Base-by-base conservation (phyloP, 2,797 vertebrate genomes). In the Thalassophryne amazonica region DNA sequence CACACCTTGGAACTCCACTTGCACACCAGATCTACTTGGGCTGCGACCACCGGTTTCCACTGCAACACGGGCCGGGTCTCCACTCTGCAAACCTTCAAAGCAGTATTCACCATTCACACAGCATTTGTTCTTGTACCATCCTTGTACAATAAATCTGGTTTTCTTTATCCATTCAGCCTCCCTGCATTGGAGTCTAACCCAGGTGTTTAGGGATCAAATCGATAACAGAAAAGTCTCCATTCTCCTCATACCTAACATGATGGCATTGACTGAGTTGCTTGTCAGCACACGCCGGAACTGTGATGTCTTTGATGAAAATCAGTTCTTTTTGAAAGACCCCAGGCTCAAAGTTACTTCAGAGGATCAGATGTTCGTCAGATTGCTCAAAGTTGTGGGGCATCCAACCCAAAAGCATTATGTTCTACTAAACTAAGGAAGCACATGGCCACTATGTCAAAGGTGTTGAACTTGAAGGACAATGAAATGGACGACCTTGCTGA, bases 221-320 rank as follows among this genome's bases (percentile, higher is more conserved):
- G n/a, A n/a, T n/a, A n/a, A n/a, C 10, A 2, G 20, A 23, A 67
- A 63, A 7, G 58, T 70, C 11, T 50, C 48, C 6, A n/a, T 71
- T 32, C 42, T 73, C 4, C 62, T 73, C 9, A 68, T 48, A n/a
- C 74, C 53, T 2, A 40, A 52, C 7, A 36, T 60, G 50, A 2
- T 56, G 13, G 6, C 6, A 12, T 53, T 48, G 0, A 64, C 65
- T 51, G 55, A 80, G 6, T 8, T 65, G 4, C 65, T 69, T 23
- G 40, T 53, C 0, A 49, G 64, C 13, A 30, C 11, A 21, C 34
- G 14, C 4, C 0, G 0, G 1, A 42, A n/a, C 3, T 65, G 60
- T 55, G 38, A 45, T 7, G 61, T 63, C 15, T 23, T 24, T 0
- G 37, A 60, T 41, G 50, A 73, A 1, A 67, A 60, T 31, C 3